These are phyloP conservation scores for Agrotis puta DNA, from an alignment of 2,888 invertebrate genomes.

Conservation along the genomic window DNA sequence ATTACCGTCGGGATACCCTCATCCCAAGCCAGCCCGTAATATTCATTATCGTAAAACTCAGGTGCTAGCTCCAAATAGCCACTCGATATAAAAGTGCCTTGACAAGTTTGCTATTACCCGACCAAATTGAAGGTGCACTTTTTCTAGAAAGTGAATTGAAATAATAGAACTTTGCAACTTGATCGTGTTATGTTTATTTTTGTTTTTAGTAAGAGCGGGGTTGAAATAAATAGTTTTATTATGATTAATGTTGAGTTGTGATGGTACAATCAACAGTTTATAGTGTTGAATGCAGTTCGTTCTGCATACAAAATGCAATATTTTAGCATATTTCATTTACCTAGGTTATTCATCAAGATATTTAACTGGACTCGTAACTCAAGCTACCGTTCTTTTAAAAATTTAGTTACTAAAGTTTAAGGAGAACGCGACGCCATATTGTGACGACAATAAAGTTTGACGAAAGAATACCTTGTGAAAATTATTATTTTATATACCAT, in stretches of 20 bases:
- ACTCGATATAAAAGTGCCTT: conserved; percentile 63
- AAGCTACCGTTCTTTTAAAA: not conserved
- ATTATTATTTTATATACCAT: no score
- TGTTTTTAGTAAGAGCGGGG: conserved; percentile 4
- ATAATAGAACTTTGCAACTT: conserved; percentile 38
- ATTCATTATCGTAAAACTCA: conserved; percentile 72
- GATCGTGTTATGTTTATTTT: conserved; percentile 29
- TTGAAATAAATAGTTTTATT: conserved; percentile 39
- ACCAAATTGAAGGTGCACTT: conserved; percentile 47
- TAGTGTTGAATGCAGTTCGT: conserved; percentile 5
- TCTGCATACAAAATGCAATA: conserved; percentile 22
- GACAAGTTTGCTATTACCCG: conserved; percentile 51
- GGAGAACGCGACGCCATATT: no score
- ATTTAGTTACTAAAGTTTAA: no score
- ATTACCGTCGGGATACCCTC: conserved; percentile 21
- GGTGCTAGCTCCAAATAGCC: conserved; percentile 62
- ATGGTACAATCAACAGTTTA: conserved; percentile 21
- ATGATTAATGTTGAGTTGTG: conserved; percentile 37
- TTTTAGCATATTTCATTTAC: conserved; percentile 10
- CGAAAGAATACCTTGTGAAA: no score
- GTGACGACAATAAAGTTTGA: no score
- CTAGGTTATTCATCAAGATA: not conserved
- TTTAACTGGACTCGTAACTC: not conserved
- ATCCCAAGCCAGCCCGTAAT: conserved; percentile 57
- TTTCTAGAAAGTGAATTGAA: conserved; percentile 20